Evolutionary conservation across 2,797 vertebrate species (phyloP).

Genomic region (Sitta carolinensis): DNA sequence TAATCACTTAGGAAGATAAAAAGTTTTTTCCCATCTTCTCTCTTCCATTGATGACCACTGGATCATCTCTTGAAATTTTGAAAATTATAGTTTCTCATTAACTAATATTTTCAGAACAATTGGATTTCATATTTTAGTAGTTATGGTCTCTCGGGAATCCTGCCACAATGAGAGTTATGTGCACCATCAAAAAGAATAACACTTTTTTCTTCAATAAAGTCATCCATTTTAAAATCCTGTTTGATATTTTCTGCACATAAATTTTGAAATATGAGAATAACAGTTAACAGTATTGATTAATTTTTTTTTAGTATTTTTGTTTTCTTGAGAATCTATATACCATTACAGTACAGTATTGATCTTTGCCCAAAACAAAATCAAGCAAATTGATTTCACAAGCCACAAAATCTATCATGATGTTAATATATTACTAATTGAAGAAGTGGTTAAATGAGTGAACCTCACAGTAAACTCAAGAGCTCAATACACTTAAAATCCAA

Average conservation of each 20-base stretch:
- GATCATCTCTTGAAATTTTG: not conserved
- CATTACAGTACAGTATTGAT: constrained; percentile 15
- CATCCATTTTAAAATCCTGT: not conserved
- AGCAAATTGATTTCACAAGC: constrained; percentile 15
- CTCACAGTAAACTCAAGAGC: not conserved
- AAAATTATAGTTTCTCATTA: not conserved
- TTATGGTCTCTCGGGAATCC: not conserved
- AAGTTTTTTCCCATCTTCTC: not conserved
- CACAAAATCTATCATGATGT: not conserved
- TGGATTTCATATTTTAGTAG: not conserved
- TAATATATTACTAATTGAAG: constrained; percentile 44
- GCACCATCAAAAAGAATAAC: not conserved
- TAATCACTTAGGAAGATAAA: not conserved
- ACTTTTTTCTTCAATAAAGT: not conserved
- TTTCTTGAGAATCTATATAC: constrained; percentile 19
- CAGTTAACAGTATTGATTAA: not conserved
- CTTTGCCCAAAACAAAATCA: constrained; percentile 3
- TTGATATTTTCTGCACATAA: not conserved
- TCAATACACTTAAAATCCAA: not conserved
- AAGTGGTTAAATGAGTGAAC: constrained; percentile 12
- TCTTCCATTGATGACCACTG: not conserved
- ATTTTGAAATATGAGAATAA: not conserved
- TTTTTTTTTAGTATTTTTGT: not conserved
- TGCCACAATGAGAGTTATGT: not conserved
- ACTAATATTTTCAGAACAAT: not conserved